Base-by-base conservation (phyloP, 2,888 invertebrate genomes). In the Ennomos quercinarius region DNA sequence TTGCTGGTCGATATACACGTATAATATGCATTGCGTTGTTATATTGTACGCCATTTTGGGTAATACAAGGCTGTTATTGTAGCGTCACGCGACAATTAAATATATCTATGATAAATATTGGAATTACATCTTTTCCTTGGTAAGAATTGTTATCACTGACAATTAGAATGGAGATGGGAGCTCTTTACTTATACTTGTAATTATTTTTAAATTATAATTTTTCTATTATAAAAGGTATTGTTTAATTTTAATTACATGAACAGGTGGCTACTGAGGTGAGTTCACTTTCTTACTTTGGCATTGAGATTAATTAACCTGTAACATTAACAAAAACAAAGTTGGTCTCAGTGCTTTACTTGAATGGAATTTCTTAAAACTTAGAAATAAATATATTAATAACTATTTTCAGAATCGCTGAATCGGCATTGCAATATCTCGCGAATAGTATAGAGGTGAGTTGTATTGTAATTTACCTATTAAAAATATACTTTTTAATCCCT, bases 151-250 rank as follows among this genome's bases (percentile, higher is more conserved):
- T 78, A 78, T 78, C 73, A 74, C 71, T 65, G 67, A 76, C 71
- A 69, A 74, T 75, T 80, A 77, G 78, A 73, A 64, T 78, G 79
- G 79, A 79, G 76, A 71, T 76, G 73, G 79, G 75, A 78, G 74
- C 72, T 75, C 82, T 83, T 89, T 86, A 85, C 80, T 86, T 88
- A 81, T 88, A 89, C 81, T 84, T 90, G 89, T 91, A 92, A 91
- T 91, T 91, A 88, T 92, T 90, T 61, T 91, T 91, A 91, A 91
- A 92, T 91, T 92, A 92, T 92, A 92, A 89, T 91, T 91, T 91
- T 92, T 91, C 86, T 91, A 91, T 90, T 91, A 80, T 87, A 90
- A 77, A 76, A 71, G 53, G 68, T 67, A 79, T 80, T 78, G 80
- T 86, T 87, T 82, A 70, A 77, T 79, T 81, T 81, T 68, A 63